Conservation (phyloP, 2,797 vertebrate genomes). For the Clarias fuscus region DNA sequence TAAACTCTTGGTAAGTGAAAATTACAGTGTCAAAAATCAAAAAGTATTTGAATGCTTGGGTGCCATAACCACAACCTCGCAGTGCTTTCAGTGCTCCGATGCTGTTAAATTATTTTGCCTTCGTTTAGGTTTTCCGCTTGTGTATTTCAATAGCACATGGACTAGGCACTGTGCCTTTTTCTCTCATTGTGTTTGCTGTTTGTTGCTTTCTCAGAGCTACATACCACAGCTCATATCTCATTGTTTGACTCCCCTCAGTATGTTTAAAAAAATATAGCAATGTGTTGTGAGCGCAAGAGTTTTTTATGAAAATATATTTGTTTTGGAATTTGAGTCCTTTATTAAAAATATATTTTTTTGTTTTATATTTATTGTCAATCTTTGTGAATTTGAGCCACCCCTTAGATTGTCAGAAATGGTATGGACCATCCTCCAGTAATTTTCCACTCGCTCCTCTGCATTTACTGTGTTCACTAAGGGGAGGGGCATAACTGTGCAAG, state of each 20-base stretch:
- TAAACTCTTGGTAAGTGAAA: neutral
- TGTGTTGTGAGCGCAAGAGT: neutral
- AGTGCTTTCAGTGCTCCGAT: neutral
- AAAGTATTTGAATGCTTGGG: neutral
- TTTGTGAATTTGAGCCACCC: conserved; percentile 17
- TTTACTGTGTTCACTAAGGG: conserved; percentile 49
- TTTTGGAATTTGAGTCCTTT: neutral
- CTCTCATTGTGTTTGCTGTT: conserved; percentile 15
- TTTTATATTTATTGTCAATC: neutral
- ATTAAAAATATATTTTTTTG: neutral
- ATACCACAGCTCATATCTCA: neutral
- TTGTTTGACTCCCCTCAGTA: neutral
- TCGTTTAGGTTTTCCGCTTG: conserved; percentile 3
- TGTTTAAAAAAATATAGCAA: neutral
- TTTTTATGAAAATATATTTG: neutral
- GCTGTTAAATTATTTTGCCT: neutral
- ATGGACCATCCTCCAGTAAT: conserved; percentile 46
- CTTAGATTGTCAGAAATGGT: conserved; percentile 46
- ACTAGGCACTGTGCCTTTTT: neutral
- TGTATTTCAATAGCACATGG: conserved; percentile 4
- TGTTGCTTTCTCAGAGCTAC: conserved; percentile 6
- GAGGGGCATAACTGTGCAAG: conserved; percentile 53
- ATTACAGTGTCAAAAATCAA: neutral
- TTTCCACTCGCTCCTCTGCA: conserved; percentile 55
- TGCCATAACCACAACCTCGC: neutral